A percentile compares a stretch with the other conserved stretches of the same genome.
Evolutionary conservation across 2,113 vertebrate species (phyloP).

Genomic region (Diphyllodes magnificus): DNA sequence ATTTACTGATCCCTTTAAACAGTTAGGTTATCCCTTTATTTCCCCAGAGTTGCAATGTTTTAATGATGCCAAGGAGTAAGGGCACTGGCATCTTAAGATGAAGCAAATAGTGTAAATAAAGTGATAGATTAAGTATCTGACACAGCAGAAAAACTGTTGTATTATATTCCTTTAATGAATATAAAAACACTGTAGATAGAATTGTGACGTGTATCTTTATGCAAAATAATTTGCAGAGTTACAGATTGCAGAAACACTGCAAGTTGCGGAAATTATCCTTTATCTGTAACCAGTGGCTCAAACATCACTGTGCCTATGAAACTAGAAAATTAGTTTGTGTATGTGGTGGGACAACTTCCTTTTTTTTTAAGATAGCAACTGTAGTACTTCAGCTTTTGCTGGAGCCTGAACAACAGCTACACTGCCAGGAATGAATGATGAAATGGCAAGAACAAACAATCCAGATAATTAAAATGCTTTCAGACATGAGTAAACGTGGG

Average conservation of each 20-base stretch:
- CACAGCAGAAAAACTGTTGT: conserved; percentile 55
- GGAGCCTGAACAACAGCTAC: background rate
- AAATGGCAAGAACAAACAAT: background rate
- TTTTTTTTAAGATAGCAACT: background rate
- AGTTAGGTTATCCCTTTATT: background rate
- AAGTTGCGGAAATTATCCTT: background rate
- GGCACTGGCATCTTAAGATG: background rate
- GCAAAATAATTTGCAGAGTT: conserved; percentile 3
- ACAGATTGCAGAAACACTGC: background rate
- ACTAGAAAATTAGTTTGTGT: background rate
- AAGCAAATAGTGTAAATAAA: conserved; percentile 67
- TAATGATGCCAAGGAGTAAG: background rate
- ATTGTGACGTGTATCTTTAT: conserved; percentile 55
- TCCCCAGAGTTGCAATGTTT: background rate
- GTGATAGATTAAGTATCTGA: conserved; percentile 20
- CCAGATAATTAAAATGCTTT: conserved; percentile 37
- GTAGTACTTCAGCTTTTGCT: background rate
- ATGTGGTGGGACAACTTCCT: background rate
- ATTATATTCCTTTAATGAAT: conserved; percentile 77
- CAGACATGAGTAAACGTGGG: background rate
- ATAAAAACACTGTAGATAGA: conserved; percentile 71
- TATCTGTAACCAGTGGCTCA: background rate
- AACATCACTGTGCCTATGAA: background rate
- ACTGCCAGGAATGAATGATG: background rate
- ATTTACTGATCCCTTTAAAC: conserved; percentile 13